These are phyloP conservation scores for Ciconia stormi DNA, from an alignment of 2,113 vertebrate species.

Conservation along the genomic window DNA sequence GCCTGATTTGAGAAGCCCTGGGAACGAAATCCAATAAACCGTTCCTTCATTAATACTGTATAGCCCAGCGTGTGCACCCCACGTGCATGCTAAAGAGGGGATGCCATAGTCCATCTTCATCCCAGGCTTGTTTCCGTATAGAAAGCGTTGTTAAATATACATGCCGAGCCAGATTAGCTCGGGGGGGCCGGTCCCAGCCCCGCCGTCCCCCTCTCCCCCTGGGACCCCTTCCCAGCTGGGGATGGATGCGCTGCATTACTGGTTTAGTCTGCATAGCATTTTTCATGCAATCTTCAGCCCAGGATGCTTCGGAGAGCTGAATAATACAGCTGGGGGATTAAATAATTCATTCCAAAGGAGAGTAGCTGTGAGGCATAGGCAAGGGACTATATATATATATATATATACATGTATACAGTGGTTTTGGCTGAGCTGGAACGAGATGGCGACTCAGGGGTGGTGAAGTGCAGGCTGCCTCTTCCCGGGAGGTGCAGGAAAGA, in stretches of 20 bases:
- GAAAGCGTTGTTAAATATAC: neutral
- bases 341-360: neutral
- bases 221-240: neutral
- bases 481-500: neutral
- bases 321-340: neutral
- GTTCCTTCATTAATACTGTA: neutral
- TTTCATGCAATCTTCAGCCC: neutral
- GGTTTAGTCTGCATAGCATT: neutral
- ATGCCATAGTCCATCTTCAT: neutral
- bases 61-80: neutral
- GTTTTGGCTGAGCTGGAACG: neutral
- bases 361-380: neutral
- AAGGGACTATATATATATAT: neutral
- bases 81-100: neutral
- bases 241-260: neutral
- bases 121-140: neutral
- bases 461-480: neutral
- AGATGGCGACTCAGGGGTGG: rapidly evolving
- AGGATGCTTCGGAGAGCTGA: neutral
- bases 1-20: neutral
- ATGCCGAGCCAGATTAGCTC: rapidly evolving
- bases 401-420: neutral
- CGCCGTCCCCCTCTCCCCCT: rapidly evolving
- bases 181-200: neutral
- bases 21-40: neutral